A percentile compares a stretch with the other conserved stretches of the same genome.
phyloP scores from a whole-genome alignment of 2,888 invertebrate genomes.

The Drosophila prolongata region DNA sequence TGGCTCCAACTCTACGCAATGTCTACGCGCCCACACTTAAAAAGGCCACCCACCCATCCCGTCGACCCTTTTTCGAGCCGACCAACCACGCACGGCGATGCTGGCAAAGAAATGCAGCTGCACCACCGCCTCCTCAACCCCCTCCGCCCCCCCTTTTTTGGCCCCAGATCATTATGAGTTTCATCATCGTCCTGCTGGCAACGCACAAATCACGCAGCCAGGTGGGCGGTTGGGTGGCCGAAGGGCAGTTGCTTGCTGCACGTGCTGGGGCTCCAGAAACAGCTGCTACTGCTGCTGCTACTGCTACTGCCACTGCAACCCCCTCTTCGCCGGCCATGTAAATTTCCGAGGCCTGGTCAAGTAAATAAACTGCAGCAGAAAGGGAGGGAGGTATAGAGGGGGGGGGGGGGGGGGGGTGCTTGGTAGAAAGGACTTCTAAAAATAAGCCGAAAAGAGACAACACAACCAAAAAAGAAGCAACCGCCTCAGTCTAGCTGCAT shows the following conservation, averaged over 20 bases:
- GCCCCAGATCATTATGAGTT: slow-evolving; percentile 30
- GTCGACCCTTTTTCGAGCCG: slow-evolving; percentile 47
- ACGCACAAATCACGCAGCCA: slow-evolving; percentile 52
- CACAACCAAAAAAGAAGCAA: slow-evolving; percentile 79
- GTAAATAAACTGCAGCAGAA: slow-evolving; percentile 60
- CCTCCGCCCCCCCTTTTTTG: slow-evolving; percentile 11
- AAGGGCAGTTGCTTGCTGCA: slow-evolving; percentile 74
- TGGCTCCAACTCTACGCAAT: slow-evolving; percentile 70
- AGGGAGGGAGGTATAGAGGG: neutral
- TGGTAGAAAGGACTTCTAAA: slow-evolving; percentile 70
- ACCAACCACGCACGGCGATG: slow-evolving; percentile 69
- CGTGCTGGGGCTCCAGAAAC: slow-evolving; percentile 76
- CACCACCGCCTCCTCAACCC: slow-evolving; percentile 34
- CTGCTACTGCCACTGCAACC: slow-evolving; percentile 3
- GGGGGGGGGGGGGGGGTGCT: neutral
- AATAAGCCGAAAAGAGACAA: slow-evolving; percentile 82
- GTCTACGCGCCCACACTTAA: slow-evolving; percentile 75
- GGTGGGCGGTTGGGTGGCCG: slow-evolving; percentile 11
- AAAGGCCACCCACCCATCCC: slow-evolving; percentile 11
- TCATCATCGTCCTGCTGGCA: slow-evolving; percentile 45
- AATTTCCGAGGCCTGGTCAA: slow-evolving; percentile 66
- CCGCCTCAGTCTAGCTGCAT: slow-evolving; percentile 41
- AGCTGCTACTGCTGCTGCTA: slow-evolving; percentile 57
- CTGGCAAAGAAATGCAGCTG: slow-evolving; percentile 62
- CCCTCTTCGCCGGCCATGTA: slow-evolving; percentile 54